Evolutionary conservation across 2,888 invertebrate species (phyloP).

Genomic region (Sceliomorpha sp.): DNA sequence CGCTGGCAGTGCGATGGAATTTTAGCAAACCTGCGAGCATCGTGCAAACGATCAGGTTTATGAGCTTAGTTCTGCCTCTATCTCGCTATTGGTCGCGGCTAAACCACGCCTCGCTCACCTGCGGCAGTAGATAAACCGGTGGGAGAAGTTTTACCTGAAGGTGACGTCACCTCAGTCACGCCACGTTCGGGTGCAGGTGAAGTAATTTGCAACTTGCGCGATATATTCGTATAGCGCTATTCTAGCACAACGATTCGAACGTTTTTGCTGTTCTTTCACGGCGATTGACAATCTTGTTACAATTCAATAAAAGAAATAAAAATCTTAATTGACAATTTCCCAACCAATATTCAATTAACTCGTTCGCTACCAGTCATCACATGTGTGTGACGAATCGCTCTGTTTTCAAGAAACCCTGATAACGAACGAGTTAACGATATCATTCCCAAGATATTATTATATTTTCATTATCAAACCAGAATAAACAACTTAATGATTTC

Average conservation of each 20-base stretch:
- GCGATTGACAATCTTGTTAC: too few relatives aligned
- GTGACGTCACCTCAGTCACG: slow-evolving; percentile 74
- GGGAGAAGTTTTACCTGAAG: slow-evolving; percentile 61
- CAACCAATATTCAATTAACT: too few relatives aligned
- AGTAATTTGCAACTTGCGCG: slow-evolving; percentile 45
- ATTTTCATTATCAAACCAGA: too few relatives aligned
- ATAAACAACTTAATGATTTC: too few relatives aligned
- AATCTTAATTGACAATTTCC: too few relatives aligned
- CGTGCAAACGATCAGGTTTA: slow-evolving; percentile 69
- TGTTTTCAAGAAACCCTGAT: too few relatives aligned
- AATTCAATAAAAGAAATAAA: too few relatives aligned
- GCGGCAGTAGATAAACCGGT: slow-evolving; percentile 62
- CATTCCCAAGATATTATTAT: too few relatives aligned
- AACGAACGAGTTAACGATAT: too few relatives aligned
- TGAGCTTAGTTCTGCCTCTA: slow-evolving; percentile 74
- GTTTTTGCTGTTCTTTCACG: too few relatives aligned
- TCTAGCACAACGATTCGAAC: background rate
- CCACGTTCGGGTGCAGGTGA: slow-evolving; percentile 62
- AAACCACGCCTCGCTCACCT: slow-evolving; percentile 76
- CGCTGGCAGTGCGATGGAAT: slow-evolving; percentile 45
- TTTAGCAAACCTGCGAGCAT: slow-evolving; percentile 62
- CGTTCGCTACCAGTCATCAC: too few relatives aligned
- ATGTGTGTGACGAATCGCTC: too few relatives aligned
- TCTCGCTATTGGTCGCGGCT: slow-evolving; percentile 72
- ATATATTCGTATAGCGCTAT: slow-evolving; percentile 18